A percentile compares a stretch with the other conserved stretches of the same genome.
These are phyloP conservation scores for Teleiodes luculella DNA, from an alignment of 2,888 invertebrate species.

Conservation along the genomic window DNA sequence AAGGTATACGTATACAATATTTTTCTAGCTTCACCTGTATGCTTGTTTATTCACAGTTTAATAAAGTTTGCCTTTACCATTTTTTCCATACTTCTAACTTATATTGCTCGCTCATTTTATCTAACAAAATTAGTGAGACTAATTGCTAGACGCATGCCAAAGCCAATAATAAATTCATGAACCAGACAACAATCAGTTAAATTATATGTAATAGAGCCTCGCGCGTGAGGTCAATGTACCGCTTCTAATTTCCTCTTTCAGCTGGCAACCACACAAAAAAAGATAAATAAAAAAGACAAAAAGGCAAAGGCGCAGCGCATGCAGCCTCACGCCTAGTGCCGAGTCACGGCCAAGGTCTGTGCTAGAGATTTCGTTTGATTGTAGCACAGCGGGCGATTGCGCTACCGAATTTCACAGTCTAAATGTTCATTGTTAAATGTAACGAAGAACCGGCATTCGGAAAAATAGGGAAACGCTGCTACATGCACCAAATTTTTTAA, in stretches of 20 bases:
- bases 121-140: not conserved
- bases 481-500: no score
- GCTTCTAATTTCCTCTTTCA: conserved; percentile 41
- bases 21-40: no score
- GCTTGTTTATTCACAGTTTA: no score
- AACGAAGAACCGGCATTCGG: not conserved
- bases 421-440: not conserved
- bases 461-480: no score
- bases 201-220: conserved; percentile 28
- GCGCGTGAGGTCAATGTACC: conserved; percentile 29
- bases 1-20: no score
- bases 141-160: not conserved
- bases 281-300: conserved; percentile 33
- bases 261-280: conserved; percentile 37
- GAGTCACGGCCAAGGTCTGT: conserved; percentile 32
- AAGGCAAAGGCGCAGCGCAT: conserved; percentile 31
- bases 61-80: no score
- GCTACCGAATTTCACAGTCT: not conserved
- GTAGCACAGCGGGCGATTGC: not conserved
- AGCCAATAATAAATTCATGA: conserved; percentile 16
- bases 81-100: not conserved
- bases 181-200: conserved; percentile 23
- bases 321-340: conserved; percentile 35
- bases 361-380: not conserved
- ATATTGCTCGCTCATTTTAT: not conserved